A percentile compares a stretch with the other conserved stretches of the same genome.
Conservation (phyloP, 2,888 invertebrate species). For the Melinaea menophilus region DNA sequence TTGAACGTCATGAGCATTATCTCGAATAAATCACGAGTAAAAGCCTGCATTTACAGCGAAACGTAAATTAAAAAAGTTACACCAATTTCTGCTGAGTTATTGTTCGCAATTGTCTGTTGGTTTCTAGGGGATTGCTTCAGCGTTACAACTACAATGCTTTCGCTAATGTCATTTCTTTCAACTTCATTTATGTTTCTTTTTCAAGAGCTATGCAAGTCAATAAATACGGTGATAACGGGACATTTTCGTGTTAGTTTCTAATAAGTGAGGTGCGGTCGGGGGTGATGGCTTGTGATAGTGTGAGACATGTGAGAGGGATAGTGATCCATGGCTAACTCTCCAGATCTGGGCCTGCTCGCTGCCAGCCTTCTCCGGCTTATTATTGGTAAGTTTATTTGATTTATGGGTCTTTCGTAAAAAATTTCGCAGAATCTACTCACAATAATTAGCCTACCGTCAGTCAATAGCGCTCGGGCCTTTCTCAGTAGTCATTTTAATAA, state of each 20-base stretch:
- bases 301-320: slow-evolving; percentile 52
- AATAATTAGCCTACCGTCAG: no score
- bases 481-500: no score
- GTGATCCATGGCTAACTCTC: slow-evolving; percentile 78
- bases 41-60: slow-evolving; percentile 66
- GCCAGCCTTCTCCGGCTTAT: slow-evolving; percentile 80
- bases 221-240: no score
- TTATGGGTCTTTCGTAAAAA: not conserved
- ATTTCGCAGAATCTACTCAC: no score
- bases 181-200: not conserved
- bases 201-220: not conserved
- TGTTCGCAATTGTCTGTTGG: slow-evolving; percentile 60
- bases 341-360: slow-evolving; percentile 78
- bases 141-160: slow-evolving; percentile 17
- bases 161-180: slow-evolving; percentile 14
- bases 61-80: slow-evolving; percentile 75
- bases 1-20: slow-evolving; percentile 51
- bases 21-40: slow-evolving; percentile 62
- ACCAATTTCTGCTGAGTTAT: slow-evolving; percentile 73
- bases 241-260: slow-evolving; percentile 1
- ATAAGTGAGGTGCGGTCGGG: slow-evolving; percentile 30
- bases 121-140: slow-evolving; percentile 34
- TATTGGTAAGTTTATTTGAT: slow-evolving; percentile 74
- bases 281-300: slow-evolving; percentile 62
- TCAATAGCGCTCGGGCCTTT: not conserved